Base-by-base conservation (phyloP, 2,888 invertebrate genomes). In the Leistus spinibarbis region DNA sequence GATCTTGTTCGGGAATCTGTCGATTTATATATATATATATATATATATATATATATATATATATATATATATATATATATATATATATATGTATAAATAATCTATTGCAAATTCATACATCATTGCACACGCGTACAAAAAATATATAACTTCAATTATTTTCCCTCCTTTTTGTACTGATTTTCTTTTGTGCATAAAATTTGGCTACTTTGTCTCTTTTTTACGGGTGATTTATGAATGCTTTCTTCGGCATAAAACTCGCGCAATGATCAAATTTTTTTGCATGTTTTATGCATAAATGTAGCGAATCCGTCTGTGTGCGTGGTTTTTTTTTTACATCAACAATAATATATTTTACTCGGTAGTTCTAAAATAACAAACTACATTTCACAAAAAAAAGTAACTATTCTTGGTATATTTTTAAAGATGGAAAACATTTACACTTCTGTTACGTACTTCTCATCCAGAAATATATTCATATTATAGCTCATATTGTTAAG, bases 91-190 rank as follows among this genome's bases (percentile, higher is more conserved):
- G n/a, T n/a, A n/a, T 54, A n/a, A 62, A 54, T 62, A 63, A 54
- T 63, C 63, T 23, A 71, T 71, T 64, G 23, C 54, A 64, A 70
- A 54, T 63, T 71, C 63, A 63, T 71, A 64, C 63, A 64, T 71
- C 71, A 54, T 63, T 64, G 71, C 54, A 54, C 64, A 63, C 63
- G 40, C 64, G 64, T 23, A 24, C 40, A 69, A 40, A 64, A 20
- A 71, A 22, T 40, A 40, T 40, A 40, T 3, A 40, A 40, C 40
- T 40, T 40, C 40, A 40, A 40, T 40, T 40, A 40, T 40, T 40
- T 40, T 40, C 40, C 40, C 40, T 40, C 7, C 40, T 40, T 40
- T 40, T 40, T 40, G 40, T 40, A 40, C 40, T 40, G 7, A 7
- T 40, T 40, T 40, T 40, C 40, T 40, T 40, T 40, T 40, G 40